These are phyloP conservation scores for Amiota mariae DNA, from an alignment of 2,888 invertebrate genomes.

Conservation along the genomic window DNA sequence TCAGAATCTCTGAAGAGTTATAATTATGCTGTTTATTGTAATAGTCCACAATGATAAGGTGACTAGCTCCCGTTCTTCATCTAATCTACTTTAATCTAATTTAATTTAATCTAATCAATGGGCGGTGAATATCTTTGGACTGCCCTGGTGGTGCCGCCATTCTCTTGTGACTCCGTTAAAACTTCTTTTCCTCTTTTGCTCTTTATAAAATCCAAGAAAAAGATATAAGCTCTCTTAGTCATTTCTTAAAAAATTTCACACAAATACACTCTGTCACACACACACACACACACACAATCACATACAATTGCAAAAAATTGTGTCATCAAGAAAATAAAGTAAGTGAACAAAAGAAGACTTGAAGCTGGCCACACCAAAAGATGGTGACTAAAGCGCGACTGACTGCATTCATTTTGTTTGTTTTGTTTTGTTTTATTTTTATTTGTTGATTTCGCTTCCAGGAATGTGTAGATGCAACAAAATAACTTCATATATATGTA, in stretches of 20 bases:
- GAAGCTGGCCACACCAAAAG: slow-evolving; percentile 12
- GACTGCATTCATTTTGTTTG: slow-evolving; percentile 50
- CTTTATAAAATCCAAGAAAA: slow-evolving; percentile 2
- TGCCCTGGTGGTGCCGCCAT: background rate
- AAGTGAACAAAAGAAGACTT: slow-evolving; percentile 16
- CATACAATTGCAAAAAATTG: slow-evolving; percentile 55
- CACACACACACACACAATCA: slow-evolving; percentile 39
- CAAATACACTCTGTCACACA: slow-evolving; percentile 45
- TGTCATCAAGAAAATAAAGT: slow-evolving; percentile 61
- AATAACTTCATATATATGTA: slow-evolving; percentile 8
- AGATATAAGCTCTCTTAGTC: slow-evolving; percentile 48
- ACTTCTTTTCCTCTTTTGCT: background rate
- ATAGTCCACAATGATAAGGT: no score
- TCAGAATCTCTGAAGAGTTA: no score
- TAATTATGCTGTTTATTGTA: no score
- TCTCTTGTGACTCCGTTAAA: slow-evolving; percentile 9
- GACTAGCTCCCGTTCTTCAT: no score
- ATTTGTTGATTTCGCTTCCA: slow-evolving; percentile 23
- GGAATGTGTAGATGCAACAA: slow-evolving; percentile 31
- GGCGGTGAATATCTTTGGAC: background rate
- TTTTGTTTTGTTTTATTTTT: slow-evolving; percentile 31
- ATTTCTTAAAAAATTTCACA: slow-evolving; percentile 57
- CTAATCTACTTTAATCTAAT: no score
- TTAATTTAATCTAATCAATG: no score
- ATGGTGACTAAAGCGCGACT: background rate